A percentile compares a stretch with the other conserved stretches of the same genome.
phyloP scores from a whole-genome alignment of 2,113 vertebrate genomes.

The Microcebus griseorufus region DNA sequence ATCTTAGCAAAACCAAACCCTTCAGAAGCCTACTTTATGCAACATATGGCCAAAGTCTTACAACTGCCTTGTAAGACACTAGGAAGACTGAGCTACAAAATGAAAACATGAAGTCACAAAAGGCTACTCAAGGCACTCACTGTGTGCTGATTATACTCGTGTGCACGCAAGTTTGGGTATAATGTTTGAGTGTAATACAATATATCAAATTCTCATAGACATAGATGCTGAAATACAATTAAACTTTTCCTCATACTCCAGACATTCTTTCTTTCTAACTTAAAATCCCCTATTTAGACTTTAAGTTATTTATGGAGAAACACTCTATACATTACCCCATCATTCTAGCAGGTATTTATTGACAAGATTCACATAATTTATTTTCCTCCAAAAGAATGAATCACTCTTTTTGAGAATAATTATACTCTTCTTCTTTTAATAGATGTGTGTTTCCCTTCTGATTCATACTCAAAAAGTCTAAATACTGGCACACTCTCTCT shows the following conservation, averaged over 20 bases:
- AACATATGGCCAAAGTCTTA: not conserved
- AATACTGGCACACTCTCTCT: not conserved
- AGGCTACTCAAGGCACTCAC: not conserved
- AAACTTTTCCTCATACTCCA: not conserved
- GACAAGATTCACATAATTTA: not conserved
- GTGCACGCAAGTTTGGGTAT: not conserved
- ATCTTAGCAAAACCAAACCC: not conserved
- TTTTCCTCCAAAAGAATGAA: not conserved
- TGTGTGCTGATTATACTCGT: fast-evolving
- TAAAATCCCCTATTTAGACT: not conserved
- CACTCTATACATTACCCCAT: not conserved
- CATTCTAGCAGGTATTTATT: not conserved
- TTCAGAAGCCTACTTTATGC: not conserved
- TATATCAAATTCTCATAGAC: not conserved
- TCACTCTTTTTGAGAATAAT: not conserved
- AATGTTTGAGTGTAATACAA: not conserved
- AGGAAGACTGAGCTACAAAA: not conserved
- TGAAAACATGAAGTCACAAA: not conserved
- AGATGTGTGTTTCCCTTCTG: not conserved
- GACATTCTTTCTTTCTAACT: not conserved
- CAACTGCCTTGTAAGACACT: not conserved
- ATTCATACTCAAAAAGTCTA: not conserved
- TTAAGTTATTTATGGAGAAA: not conserved
- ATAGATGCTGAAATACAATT: not conserved
- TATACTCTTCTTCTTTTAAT: not conserved